phyloP scores from a whole-genome alignment of 2,888 invertebrate genomes.

The Calameuta idolon region DNA sequence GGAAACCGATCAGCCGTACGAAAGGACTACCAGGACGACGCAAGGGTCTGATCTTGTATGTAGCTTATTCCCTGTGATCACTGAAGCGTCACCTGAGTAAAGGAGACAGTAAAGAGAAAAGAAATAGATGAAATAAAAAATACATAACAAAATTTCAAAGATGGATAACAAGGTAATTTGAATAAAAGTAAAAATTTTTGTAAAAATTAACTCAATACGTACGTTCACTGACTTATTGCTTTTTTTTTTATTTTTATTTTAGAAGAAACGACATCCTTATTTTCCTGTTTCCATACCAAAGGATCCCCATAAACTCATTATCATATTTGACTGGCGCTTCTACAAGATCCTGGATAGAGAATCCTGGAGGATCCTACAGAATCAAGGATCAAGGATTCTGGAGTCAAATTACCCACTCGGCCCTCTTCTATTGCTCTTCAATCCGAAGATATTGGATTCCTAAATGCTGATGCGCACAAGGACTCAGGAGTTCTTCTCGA shows the following conservation, averaged over 20 bases:
- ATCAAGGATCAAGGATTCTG: constrained; percentile 33
- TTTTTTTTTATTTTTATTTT: constrained; percentile 24
- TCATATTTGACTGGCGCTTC: too few species aligned
- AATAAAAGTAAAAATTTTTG: too few species aligned
- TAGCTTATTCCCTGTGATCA: constrained; percentile 36
- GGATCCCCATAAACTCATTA: too few species aligned
- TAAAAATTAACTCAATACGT: too few species aligned
- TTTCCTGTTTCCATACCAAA: constrained; percentile 28
- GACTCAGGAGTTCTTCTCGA: neutral
- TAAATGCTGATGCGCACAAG: constrained; percentile 45
- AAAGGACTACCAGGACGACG: constrained; percentile 23
- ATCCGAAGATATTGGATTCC: constrained; percentile 57
- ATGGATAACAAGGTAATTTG: too few species aligned
- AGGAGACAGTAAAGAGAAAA: constrained; percentile 28
- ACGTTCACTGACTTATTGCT: too few species aligned
- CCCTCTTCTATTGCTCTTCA: constrained; percentile 32
- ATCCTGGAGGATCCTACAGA: neutral
- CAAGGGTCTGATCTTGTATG: constrained; percentile 33
- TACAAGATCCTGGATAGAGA: neutral
- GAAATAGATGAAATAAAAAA: constrained; percentile 7
- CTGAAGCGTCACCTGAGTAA: constrained; percentile 31
- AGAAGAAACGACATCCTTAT: constrained; percentile 44
- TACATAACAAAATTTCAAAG: constrained; percentile 21
- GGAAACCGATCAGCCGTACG: constrained; percentile 39
- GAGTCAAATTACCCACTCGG: constrained; percentile 55